Percentiles rank a stretch among this genome's conserved stretches.
phyloP scores from a whole-genome alignment of 2,888 invertebrate genomes.

The Ennomos erosarius region DNA sequence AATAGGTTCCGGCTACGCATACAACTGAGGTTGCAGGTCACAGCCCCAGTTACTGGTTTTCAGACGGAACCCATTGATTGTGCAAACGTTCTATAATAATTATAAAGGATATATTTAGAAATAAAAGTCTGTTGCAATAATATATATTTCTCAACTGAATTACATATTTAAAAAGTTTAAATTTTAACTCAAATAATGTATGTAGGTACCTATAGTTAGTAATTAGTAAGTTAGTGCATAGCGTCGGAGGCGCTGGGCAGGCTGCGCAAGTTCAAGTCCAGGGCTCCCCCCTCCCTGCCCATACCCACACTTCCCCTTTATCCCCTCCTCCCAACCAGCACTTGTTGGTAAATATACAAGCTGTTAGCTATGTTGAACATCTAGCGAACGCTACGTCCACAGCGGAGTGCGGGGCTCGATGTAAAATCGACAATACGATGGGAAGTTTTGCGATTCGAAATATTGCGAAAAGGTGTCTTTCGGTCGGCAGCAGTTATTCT shows the following conservation, averaged over 20 bases:
- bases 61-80: no score
- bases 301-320: not conserved
- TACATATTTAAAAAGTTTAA: no score
- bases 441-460: conserved; percentile 15
- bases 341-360: conserved; percentile 38
- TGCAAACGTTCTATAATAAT: not conserved
- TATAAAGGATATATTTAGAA: not conserved
- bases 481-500: no score
- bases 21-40: no score
- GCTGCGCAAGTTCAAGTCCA: conserved; percentile 62
- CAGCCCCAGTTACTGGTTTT: no score
- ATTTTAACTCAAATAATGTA: no score
- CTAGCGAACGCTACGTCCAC: conserved; percentile 1
- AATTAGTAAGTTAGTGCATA: not conserved
- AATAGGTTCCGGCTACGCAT: no score
- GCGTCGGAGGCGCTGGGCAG: conserved; percentile 39
- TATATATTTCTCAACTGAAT: no score
- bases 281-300: conserved; percentile 17
- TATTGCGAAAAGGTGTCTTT: no score
- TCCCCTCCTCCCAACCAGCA: conserved; percentile 33
- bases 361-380: conserved; percentile 16
- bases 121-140: no score
- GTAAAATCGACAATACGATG: conserved; percentile 6
- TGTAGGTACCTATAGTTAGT: no score
- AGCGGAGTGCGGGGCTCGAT: conserved; percentile 3